Percentiles rank a stretch among this genome's conserved stretches.
phyloP scores from a whole-genome alignment of 2,888 invertebrate species.

The Netelia fuscicornis region DNA sequence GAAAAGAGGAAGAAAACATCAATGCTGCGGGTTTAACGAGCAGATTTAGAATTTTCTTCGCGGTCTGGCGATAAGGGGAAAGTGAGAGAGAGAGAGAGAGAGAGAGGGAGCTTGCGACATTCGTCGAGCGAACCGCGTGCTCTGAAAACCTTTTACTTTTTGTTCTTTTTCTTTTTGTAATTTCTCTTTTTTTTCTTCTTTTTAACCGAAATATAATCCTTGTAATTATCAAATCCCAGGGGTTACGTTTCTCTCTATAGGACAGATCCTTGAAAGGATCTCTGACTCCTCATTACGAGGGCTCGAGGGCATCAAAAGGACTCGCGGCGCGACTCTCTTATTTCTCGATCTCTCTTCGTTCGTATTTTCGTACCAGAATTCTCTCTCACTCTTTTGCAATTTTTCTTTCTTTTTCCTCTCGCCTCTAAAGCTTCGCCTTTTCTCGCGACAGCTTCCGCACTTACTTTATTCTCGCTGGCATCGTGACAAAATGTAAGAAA shows the following conservation, averaged over 20 bases:
- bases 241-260: constrained; percentile 73
- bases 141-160: constrained; percentile 69
- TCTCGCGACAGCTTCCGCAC: background rate
- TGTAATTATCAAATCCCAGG: constrained; percentile 84
- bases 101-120: constrained; percentile 11
- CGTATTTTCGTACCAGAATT: constrained; percentile 1
- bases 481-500: constrained; percentile 52
- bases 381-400: background rate
- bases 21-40: constrained; percentile 79
- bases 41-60: constrained; percentile 82
- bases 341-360: constrained; percentile 35
- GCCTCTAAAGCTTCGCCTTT: constrained; percentile 51
- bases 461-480: constrained; percentile 38
- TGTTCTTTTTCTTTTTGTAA: constrained; percentile 10
- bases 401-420: constrained; percentile 64
- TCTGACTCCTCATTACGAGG: constrained; percentile 82
- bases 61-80: constrained; percentile 83
- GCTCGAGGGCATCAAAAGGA: constrained; percentile 78
- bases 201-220: constrained; percentile 80
- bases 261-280: constrained; percentile 81
- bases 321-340: constrained; percentile 59
- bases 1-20: constrained; percentile 40
- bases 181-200: background rate
- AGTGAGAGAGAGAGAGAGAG: constrained; percentile 20
- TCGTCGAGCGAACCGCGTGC: constrained; percentile 65